Evolutionary conservation across 2,797 vertebrate species (phyloP), one percentile per base, ranked within the genome.

Genomic region (Thamnophis elegans): DNA sequence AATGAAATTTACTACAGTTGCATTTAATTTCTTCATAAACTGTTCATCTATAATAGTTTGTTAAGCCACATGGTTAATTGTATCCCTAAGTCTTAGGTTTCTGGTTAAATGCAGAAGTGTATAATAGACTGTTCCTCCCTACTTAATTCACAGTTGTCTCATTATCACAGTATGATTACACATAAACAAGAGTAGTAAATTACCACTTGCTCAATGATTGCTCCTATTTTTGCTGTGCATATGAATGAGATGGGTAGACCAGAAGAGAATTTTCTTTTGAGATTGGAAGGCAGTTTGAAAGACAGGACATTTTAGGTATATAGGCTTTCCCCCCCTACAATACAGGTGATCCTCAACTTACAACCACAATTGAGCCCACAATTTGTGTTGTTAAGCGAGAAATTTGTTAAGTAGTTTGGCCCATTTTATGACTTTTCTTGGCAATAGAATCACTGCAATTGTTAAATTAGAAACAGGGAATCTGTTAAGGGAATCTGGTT

Each of bases 241-340:
- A 85, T 89, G 58, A 92, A 86, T 92, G 78, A 89, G 78, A 62
- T 55, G 53, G 60, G 20, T 54, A 85, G 47, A 85, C n/a, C 47
- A 85, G 47, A 55, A 36, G 13, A 59, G 7, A 32, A 12, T 73
- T 47, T 28, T 3, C 1, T 28, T 28, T 5, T 13, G 73, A 91
- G 62, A 88, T 16, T 2, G 18, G 9, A 89, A 36, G 42, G 28
- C 56, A 68, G 12, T 56, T 68, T 60, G 54, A n/a, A 88, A 92
- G 87, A 36, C 14, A 16, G 55, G n/a, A 14, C 12, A 51, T 51
- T 28, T 22, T 78, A 68, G 14, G 14, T 28, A 36, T 51, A 22
- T 78, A 28, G 28, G 5, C 20, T 12, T 59, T 28, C 11, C 28
- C 36, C 26, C 55, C 42, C 26, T 82, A 54, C 78, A 78, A 60